These are phyloP conservation scores for Buathra laborator DNA, from an alignment of 2,888 invertebrate genomes.

Conservation along the genomic window DNA sequence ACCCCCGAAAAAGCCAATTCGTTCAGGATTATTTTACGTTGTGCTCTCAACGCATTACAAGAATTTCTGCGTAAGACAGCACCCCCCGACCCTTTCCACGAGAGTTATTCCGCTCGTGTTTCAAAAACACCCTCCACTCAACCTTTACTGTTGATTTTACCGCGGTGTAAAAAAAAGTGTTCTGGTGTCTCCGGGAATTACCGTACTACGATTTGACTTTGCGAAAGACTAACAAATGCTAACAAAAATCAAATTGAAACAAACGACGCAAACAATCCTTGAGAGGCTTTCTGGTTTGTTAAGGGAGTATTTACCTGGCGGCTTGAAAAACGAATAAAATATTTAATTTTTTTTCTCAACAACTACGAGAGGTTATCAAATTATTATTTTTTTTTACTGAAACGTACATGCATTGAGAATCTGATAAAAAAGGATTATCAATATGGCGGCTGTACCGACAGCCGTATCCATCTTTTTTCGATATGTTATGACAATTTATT, in stretches of 20 bases:
- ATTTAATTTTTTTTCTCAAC: too few relatives aligned
- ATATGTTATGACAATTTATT: too few relatives aligned
- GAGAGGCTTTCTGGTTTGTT: too few relatives aligned
- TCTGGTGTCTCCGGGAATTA: not conserved
- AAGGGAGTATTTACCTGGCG: too few relatives aligned
- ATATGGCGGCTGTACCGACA: too few relatives aligned
- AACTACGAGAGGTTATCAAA: too few relatives aligned
- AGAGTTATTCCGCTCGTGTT: not conserved
- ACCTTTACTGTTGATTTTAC: not conserved
- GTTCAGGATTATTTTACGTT: conserved; percentile 64
- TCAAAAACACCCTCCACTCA: not conserved
- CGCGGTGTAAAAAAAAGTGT: not conserved
- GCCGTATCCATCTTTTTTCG: too few relatives aligned
- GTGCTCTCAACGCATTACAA: conserved; percentile 45
- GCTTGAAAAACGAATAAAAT: too few relatives aligned
- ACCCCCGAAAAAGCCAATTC: conserved; percentile 73
- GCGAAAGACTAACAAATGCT: not conserved
- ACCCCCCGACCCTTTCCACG: not conserved
- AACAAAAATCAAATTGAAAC: too few relatives aligned
- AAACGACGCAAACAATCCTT: too few relatives aligned
- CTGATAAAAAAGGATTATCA: too few relatives aligned
- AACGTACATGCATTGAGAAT: too few relatives aligned
- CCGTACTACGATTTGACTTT: not conserved
- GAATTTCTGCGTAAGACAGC: conserved; percentile 47
- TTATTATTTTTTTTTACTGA: not conserved